Base-by-base conservation (phyloP, 2,888 invertebrate species). In the Polydrusus pterygomalis region DNA sequence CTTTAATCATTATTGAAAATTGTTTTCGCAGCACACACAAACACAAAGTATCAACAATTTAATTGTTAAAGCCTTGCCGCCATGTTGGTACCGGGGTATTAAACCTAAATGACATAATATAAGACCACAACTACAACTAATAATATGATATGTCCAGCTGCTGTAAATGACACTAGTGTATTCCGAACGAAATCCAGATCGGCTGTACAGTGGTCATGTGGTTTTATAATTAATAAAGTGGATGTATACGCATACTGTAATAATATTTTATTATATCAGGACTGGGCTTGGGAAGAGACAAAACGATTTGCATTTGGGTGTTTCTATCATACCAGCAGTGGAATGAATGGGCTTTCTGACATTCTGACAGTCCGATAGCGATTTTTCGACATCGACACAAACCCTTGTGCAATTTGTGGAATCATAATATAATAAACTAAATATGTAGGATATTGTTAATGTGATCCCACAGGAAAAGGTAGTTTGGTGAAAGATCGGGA, bases 31-130 rank as follows among this genome's bases (percentile, higher is more conserved):
- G 62, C 43, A 18, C 43, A 43, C 62, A 60, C 13, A 60, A 40
- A 18, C 38, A 47, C 45, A 63, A 9, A 34, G 5, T 30, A 45
- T 34, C 15, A 65, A 65, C 18, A 49, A 51, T 17, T 51, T 65
- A 65, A 65, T 65, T 65, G 65, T 17, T 51, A 65, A 65, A 65
- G 34, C 65, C 17, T 51, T 51, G 65, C 65, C 65, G 65, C 38
- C 51, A 34, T 65, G n/a, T 49, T 65, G 10, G 10, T 11, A 18
- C 49, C 30, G 51, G 18, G 51, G 18, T 34, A 64, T 25, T 64
- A 63, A 43, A 43, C 64, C 51, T 51, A 51, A 51, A 51, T 51
- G 51, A 18, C 49, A 17, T 49, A 54, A 54, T 54, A 54, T 54
- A 15, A 43, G 49, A 65, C 64, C 65, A 47, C 65, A 13, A 49